A percentile compares a stretch with the other conserved stretches of the same genome.
Conservation (phyloP, 2,888 invertebrate species). For the Morinoia aosen region DNA sequence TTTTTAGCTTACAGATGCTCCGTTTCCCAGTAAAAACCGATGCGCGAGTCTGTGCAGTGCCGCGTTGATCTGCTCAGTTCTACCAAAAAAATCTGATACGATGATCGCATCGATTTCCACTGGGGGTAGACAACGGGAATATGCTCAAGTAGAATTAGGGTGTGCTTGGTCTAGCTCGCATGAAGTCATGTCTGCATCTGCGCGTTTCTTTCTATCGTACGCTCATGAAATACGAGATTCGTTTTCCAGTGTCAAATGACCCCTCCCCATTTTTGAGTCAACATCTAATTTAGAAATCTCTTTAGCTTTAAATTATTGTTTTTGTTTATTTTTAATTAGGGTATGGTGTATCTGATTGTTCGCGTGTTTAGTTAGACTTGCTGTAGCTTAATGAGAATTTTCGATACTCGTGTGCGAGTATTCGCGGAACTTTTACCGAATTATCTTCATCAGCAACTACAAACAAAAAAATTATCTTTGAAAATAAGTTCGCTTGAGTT, state of each 20-base stretch:
- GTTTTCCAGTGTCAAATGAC: not conserved
- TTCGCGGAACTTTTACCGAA: not conserved
- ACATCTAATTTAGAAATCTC: not conserved
- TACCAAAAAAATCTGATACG: not conserved
- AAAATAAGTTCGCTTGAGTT: not conserved
- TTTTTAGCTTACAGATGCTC: conserved; percentile 2
- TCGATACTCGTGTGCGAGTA: not conserved
- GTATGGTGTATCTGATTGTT: not conserved
- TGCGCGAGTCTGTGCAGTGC: not conserved
- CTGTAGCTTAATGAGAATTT: not conserved
- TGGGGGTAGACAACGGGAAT: conserved; percentile 7
- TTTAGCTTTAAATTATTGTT: conserved; percentile 12
- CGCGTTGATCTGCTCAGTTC: not conserved
- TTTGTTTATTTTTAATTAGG: not conserved
- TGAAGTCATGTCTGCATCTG: not conserved
- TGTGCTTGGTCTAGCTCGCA: conserved; percentile 1
- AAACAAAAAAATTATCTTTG: not conserved
- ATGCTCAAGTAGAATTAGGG: conserved; percentile 52
- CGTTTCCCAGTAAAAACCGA: not conserved
- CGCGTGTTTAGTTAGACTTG: not conserved
- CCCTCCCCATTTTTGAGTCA: not conserved
- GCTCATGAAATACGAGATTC: not conserved
- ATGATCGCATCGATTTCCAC: not conserved
- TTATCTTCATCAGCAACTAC: not conserved
- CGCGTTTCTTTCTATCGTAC: not conserved